Conservation (phyloP, 2,113 vertebrate species). For the Cavia aperea region DNA sequence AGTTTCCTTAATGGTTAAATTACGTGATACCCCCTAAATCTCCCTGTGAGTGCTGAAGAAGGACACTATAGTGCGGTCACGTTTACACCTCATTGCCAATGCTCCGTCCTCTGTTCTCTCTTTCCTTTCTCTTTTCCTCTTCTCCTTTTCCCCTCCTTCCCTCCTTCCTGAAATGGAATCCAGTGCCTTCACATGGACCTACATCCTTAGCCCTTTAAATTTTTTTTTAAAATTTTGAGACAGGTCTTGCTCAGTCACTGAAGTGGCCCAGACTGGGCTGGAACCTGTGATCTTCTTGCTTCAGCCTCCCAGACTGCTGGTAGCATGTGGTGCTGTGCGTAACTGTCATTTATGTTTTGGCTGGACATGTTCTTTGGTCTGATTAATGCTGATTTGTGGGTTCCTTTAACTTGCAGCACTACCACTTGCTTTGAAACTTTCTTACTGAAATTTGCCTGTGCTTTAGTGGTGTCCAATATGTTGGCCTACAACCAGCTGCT, state of each 20-base stretch:
- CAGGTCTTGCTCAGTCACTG: background rate
- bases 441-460: background rate
- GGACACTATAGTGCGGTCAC: background rate
- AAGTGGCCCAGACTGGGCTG: background rate
- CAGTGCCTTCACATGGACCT: background rate
- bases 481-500: background rate
- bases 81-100: background rate
- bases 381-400: background rate
- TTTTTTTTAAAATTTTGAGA: background rate
- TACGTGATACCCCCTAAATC: background rate
- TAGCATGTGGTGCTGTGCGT: background rate
- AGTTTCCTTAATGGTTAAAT: background rate
- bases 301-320: background rate
- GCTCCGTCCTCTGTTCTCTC: background rate
- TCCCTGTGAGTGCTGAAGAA: background rate
- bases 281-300: background rate
- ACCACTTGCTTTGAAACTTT: background rate
- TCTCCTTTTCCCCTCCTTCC: background rate
- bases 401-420: background rate
- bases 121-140: background rate
- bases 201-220: background rate
- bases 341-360: background rate
- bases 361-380: background rate
- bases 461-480: background rate
- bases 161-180: background rate